A percentile compares a stretch with the other conserved stretches of the same genome.
phyloP scores from a whole-genome alignment of 2,113 vertebrate genomes.

The Tetrax tetrax region DNA sequence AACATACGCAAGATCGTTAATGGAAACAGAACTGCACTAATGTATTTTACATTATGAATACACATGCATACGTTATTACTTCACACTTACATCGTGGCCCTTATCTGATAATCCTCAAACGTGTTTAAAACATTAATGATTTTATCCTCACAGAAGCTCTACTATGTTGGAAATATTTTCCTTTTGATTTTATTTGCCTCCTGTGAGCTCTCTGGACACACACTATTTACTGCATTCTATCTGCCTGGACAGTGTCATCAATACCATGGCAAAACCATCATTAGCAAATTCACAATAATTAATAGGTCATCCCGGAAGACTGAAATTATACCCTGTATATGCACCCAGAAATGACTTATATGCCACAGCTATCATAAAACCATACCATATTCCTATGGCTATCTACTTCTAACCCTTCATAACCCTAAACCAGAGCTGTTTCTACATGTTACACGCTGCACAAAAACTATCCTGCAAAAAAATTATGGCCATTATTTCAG shows the following conservation, averaged over 20 bases:
- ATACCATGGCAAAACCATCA: background rate
- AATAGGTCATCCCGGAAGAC: background rate
- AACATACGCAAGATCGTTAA: slow-evolving; percentile 30
- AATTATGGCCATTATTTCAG: background rate
- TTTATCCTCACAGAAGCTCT: slow-evolving; percentile 13
- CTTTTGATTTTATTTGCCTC: background rate
- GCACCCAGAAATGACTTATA: background rate
- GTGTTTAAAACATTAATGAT: slow-evolving; percentile 60
- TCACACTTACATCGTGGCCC: slow-evolving; percentile 36
- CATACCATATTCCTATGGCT: background rate
- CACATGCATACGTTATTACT: slow-evolving; percentile 41
- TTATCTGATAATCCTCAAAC: slow-evolving; percentile 54
- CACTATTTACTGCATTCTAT: background rate
- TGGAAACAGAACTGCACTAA: slow-evolving; percentile 44
- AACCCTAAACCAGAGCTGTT: background rate
- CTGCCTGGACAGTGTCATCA: background rate
- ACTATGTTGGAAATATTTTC: background rate
- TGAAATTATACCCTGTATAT: background rate
- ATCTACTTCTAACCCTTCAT: background rate
- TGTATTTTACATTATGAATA: slow-evolving; percentile 37
- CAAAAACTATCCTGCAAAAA: background rate
- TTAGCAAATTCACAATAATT: background rate
- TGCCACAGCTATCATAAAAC: background rate
- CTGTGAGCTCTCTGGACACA: background rate
- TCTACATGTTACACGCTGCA: background rate